Evolutionary conservation across 2,888 invertebrate species (phyloP).

Genomic region (Meiosimyza platycephala): DNA sequence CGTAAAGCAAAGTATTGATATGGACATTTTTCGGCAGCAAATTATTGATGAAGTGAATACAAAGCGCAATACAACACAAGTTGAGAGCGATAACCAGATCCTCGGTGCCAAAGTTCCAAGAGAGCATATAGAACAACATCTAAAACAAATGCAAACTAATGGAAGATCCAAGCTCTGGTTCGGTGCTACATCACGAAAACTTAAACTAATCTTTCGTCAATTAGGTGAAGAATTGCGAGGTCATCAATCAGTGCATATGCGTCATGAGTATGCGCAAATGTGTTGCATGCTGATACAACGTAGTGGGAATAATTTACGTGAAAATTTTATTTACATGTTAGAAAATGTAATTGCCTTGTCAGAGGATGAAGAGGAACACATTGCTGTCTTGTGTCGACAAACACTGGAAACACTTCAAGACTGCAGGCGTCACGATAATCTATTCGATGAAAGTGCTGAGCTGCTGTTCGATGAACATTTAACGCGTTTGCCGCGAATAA

Average conservation of each 20-base stretch:
- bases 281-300: constrained; percentile 71
- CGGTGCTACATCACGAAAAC: constrained; percentile 57
- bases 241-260: constrained; percentile 73
- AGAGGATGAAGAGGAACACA: constrained; percentile 73
- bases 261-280: constrained; percentile 73
- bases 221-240: constrained; percentile 69
- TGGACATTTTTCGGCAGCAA: constrained; percentile 47
- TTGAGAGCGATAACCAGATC: constrained; percentile 42
- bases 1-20: constrained; percentile 49
- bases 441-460: constrained; percentile 68
- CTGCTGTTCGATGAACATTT: constrained; percentile 72
- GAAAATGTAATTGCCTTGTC: constrained; percentile 77
- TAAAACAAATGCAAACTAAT: constrained; percentile 53
- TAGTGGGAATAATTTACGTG: constrained; percentile 74
- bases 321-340: constrained; percentile 72
- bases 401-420: constrained; percentile 65
- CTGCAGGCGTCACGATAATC: constrained; percentile 43
- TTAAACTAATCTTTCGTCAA: constrained; percentile 62
- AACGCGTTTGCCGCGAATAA: constrained; percentile 73
- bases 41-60: constrained; percentile 44
- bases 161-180: constrained; percentile 66
- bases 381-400: constrained; percentile 67
- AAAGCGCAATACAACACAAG: not conserved
- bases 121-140: constrained; percentile 49
- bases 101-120: constrained; percentile 43